A percentile compares a stretch with the other conserved stretches of the same genome.
These are phyloP conservation scores for Megaptera novaeangliae DNA, from an alignment of 2,113 vertebrate species.

Conservation along the genomic window DNA sequence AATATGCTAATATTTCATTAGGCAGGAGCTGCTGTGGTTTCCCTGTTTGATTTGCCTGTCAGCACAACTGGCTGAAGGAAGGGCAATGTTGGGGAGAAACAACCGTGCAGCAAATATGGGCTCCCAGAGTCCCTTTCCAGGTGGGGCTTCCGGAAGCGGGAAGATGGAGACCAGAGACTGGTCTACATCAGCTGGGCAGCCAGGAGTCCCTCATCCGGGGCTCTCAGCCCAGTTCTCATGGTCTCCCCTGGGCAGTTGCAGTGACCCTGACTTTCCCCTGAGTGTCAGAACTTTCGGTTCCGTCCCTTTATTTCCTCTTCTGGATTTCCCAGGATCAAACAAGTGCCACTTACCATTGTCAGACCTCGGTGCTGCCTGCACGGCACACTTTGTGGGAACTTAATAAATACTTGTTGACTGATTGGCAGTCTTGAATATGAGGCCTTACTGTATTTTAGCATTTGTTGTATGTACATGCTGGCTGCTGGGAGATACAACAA, in stretches of 20 bases:
- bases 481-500: background rate
- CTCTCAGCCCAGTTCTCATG: background rate
- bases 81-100: background rate
- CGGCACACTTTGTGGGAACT: background rate
- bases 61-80: constrained; percentile 58
- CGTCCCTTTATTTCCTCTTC: background rate
- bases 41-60: constrained; percentile 78
- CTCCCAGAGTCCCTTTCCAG: background rate
- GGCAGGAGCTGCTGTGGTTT: constrained; percentile 83
- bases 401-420: background rate
- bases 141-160: background rate
- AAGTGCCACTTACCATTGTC: too few species aligned
- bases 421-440: background rate
- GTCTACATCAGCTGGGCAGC: background rate
- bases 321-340: background rate
- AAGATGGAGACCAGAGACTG: background rate
- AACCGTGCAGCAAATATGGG: background rate
- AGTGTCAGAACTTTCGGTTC: background rate
- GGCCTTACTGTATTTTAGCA: background rate
- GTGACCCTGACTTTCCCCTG: rapidly evolving
- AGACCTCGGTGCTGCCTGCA: background rate
- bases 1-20: constrained; percentile 95
- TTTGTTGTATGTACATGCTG: background rate
- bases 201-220: background rate
- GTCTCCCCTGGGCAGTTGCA: background rate